Base-by-base conservation (phyloP, 2,888 invertebrate species). In the Drosophila anceps region DNA sequence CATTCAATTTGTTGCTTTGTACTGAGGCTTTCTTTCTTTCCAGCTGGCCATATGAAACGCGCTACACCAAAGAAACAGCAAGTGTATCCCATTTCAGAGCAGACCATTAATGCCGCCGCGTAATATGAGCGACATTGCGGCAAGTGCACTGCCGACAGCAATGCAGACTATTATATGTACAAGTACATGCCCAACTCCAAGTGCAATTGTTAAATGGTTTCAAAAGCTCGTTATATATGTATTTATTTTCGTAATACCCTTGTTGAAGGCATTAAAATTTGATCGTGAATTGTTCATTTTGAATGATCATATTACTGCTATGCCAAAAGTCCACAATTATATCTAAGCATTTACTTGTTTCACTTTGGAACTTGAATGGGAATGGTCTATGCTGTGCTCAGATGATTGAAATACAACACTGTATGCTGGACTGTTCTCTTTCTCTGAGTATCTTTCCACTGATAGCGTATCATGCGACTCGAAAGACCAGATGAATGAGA, bases 1-100 rank as follows among this genome's bases (percentile, higher is more conserved):
- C 69, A 76, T 70, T 74, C 73, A 68, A 65, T 66, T 73, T 69
- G 53, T 39, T 12, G 29, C 60, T 55, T 46, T 69, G 50, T 35
- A 33, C 41, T 24, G 35, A 39, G 37, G 77, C 77, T 82, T 86
- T 75, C 74, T 69, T 81, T 76, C 70, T 69, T 74, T 71, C 69
- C 46, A 55, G 2, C 29, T 24, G 48, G n/a, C 44, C 64, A 62
- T 51, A 53, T 46, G 31, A 61, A 69, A 43, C 54, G 53, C 33
- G 48, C 66, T 61, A 24, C 61, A 37, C 12, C 53, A 48, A 48
- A 62, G 35, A 43, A 35, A 31, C 50, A 54, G 27, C 70, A 66
- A 59, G 48, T 62, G 63, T 61, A 80, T 72, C 51, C 37, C 55
- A 66, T 84, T 76, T 64, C 64, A 69, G 10, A 18, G 31, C 41